Conservation (phyloP, 2,797 vertebrate genomes). For the Hipposideros larvatus region DNA sequence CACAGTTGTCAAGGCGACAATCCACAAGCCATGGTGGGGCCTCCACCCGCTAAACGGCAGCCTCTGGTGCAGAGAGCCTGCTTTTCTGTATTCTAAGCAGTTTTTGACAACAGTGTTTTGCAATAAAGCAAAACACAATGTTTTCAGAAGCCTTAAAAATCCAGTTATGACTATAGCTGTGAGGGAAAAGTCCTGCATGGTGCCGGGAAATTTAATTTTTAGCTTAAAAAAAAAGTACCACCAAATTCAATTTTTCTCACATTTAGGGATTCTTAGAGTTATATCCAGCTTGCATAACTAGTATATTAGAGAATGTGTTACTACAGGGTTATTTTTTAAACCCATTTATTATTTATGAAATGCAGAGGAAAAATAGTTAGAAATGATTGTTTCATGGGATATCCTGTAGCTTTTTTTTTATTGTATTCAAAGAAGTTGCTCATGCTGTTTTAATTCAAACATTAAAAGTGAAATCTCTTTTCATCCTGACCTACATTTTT, state of each 20-base stretch:
- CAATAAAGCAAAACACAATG: constrained; percentile 81
- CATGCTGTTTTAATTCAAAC: constrained; percentile 81
- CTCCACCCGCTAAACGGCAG: background rate
- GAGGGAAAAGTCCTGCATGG: constrained; percentile 78
- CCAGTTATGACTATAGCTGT: constrained; percentile 82
- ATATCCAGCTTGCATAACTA: constrained; percentile 83
- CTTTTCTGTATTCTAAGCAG: constrained; percentile 79
- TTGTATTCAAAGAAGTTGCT: constrained; percentile 84
- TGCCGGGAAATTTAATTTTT: constrained; percentile 82
- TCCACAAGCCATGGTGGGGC: background rate
- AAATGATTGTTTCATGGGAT: constrained; percentile 85
- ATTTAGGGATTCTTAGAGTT: constrained; percentile 80
- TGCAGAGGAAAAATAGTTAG: constrained; percentile 83
- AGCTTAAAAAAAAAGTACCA: constrained; percentile 76
- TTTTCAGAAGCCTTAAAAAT: constrained; percentile 84
- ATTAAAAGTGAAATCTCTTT: constrained; percentile 83
- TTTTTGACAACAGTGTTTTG: constrained; percentile 81
- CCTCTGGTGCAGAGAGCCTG: constrained; percentile 47
- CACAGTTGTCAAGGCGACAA: constrained; percentile 40
- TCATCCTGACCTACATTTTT: constrained; percentile 80
- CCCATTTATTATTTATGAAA: constrained; percentile 88
- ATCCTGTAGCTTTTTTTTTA: constrained; percentile 79
- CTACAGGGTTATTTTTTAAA: constrained; percentile 80
- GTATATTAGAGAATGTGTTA: constrained; percentile 78
- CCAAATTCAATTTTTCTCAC: constrained; percentile 82